A percentile compares a stretch with the other conserved stretches of the same genome.
Evolutionary conservation across 2,797 vertebrate genomes (phyloP).

Genomic region (Todus mexicanus): DNA sequence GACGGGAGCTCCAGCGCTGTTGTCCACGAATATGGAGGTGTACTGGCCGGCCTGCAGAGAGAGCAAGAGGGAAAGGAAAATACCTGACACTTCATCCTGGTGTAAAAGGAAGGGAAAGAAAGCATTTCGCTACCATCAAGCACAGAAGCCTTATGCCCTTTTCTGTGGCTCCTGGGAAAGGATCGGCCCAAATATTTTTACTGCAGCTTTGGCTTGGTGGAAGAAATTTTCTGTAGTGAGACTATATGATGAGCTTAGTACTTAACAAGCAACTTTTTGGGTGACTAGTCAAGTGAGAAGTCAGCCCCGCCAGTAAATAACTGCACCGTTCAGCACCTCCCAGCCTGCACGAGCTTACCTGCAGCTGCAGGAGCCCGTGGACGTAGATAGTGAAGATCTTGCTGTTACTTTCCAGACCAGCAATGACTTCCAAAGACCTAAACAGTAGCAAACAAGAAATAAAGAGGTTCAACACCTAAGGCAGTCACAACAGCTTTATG

Average conservation of each 20-base stretch:
- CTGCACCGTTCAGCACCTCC: not conserved
- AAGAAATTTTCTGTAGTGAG: not conserved
- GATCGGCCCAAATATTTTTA: not conserved
- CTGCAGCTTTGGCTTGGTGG: not conserved
- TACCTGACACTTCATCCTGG: not conserved
- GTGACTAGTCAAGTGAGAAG: not conserved
- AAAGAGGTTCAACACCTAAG: not conserved
- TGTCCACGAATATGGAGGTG: slow-evolving; percentile 94
- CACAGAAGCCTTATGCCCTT: not conserved
- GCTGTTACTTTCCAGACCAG: slow-evolving; percentile 92
- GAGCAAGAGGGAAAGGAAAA: not conserved
- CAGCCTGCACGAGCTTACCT: slow-evolving; percentile 75
- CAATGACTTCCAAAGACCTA: slow-evolving; percentile 92
- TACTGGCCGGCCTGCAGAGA: slow-evolving; percentile 87
- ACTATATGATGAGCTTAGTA: not conserved
- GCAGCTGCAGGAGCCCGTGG: slow-evolving; percentile 91
- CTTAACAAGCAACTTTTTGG: not conserved
- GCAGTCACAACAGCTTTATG: not conserved
- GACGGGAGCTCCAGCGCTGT: slow-evolving; percentile 84
- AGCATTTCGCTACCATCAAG: not conserved
- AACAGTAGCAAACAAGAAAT: not conserved
- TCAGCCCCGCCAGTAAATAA: not conserved
- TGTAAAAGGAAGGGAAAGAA: not conserved
- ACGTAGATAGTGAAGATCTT: slow-evolving; percentile 90
- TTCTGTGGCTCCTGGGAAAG: not conserved